Conservation (phyloP, 2,888 invertebrate genomes). For the Onthophagus sagittarius region DNA sequence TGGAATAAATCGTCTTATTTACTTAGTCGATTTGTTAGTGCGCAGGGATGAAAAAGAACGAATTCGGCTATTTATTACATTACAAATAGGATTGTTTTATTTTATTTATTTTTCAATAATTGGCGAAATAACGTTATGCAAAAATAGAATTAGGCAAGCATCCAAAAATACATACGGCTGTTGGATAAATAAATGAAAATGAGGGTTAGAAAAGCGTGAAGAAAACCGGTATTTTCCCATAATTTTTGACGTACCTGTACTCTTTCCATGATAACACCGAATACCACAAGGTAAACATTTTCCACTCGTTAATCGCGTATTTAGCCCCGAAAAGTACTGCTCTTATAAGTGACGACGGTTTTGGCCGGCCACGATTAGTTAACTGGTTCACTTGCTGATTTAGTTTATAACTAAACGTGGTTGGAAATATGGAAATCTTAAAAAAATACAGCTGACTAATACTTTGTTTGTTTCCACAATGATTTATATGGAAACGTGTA, state of each 20-base stretch:
- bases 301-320: constrained; percentile 21
- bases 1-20: no score
- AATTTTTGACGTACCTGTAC: constrained; percentile 43
- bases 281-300: constrained; percentile 49
- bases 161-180: constrained; percentile 27
- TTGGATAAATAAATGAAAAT: constrained; percentile 18
- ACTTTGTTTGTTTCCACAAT: background rate
- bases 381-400: constrained; percentile 37
- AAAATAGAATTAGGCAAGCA: constrained; percentile 28
- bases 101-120: no score
- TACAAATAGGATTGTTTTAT: no score
- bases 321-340: constrained; percentile 26
- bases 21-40: no score
- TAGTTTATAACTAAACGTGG: constrained; percentile 17
- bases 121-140: no score
- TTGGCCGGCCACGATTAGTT: constrained; percentile 34
- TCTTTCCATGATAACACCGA: constrained; percentile 45
- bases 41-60: no score
- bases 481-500: background rate
- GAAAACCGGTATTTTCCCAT: background rate
- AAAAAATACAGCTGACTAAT: background rate
- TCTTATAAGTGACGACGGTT: constrained; percentile 29
- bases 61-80: no score
- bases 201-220: background rate
- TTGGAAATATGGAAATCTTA: background rate